Evolutionary conservation across 2,113 vertebrate genomes (phyloP).

Genomic region (Uria aalge): DNA sequence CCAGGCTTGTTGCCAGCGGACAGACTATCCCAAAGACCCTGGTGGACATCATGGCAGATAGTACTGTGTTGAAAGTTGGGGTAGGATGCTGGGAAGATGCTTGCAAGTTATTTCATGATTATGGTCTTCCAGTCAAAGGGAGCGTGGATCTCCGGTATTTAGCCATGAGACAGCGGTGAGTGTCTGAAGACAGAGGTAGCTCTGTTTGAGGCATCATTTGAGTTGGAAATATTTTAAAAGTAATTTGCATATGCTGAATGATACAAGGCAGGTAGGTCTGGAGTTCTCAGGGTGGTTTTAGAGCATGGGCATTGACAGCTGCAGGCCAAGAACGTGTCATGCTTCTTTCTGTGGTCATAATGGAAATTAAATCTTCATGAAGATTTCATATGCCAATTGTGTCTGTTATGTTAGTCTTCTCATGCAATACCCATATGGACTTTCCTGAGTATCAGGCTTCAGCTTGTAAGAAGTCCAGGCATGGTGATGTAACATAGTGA

Average conservation of each 20-base stretch:
- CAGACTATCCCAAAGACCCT: slow-evolving; percentile 80
- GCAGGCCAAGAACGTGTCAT: background rate
- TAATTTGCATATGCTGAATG: background rate
- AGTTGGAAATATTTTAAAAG: background rate
- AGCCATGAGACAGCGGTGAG: slow-evolving; percentile 84
- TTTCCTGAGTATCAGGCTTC: background rate
- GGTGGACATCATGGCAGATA: slow-evolving; percentile 81
- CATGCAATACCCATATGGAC: background rate
- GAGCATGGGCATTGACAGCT: background rate
- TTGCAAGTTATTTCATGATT: slow-evolving; percentile 85
- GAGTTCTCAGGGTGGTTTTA: background rate
- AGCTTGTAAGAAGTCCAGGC: background rate
- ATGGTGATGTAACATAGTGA: background rate
- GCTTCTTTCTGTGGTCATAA: background rate
- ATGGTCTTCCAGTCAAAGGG: slow-evolving; percentile 82
- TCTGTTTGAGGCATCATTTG: background rate
- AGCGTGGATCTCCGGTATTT: slow-evolving; percentile 89
- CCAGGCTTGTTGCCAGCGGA: slow-evolving; percentile 70
- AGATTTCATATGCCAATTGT: background rate
- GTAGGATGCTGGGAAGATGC: slow-evolving; percentile 94
- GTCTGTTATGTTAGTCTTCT: background rate
- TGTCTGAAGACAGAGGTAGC: background rate
- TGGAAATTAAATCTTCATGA: background rate
- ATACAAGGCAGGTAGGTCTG: background rate
- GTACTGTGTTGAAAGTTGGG: slow-evolving; percentile 87